Evolutionary conservation across 2,113 vertebrate genomes (phyloP).

Genomic region (Eolophus roseicapilla): DNA sequence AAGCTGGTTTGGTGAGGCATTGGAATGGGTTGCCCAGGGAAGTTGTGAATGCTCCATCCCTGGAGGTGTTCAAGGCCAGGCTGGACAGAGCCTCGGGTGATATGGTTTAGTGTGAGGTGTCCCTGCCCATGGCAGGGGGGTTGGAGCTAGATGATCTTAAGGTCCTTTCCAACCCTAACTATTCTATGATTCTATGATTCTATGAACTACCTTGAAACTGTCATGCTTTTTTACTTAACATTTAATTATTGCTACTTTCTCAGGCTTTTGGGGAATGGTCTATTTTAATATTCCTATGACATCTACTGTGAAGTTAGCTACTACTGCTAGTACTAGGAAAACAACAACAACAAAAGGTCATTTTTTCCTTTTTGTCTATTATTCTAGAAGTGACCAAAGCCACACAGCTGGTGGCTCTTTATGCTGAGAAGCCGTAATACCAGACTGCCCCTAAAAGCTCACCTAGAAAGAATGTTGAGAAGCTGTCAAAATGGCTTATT

Average conservation of each 20-base stretch:
- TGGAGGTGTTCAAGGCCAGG: too few relatives aligned
- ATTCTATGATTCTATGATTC: too few relatives aligned
- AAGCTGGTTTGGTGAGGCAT: background rate
- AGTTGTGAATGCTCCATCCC: too few relatives aligned
- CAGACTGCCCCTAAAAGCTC: background rate
- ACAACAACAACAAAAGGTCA: background rate
- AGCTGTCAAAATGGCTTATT: slow-evolving; percentile 8
- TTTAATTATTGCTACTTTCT: background rate
- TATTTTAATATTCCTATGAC: background rate
- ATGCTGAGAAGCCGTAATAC: background rate
- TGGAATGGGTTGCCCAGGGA: too few relatives aligned
- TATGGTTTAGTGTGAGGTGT: too few relatives aligned
- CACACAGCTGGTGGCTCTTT: background rate
- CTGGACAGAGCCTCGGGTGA: too few relatives aligned
- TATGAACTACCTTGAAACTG: background rate
- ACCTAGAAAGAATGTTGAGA: background rate
- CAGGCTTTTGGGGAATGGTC: background rate
- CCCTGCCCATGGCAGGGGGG: too few relatives aligned
- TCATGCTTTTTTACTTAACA: background rate
- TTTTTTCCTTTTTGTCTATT: background rate
- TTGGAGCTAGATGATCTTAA: too few relatives aligned
- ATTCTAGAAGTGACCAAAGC: background rate
- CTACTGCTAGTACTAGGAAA: accelerated
- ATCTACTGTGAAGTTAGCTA: background rate
- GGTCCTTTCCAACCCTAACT: too few relatives aligned